Percentiles rank a stretch among this genome's conserved stretches.
Evolutionary conservation across 2,888 invertebrate genomes (phyloP).

Genomic region (Steinernema hermaphroditum): DNA sequence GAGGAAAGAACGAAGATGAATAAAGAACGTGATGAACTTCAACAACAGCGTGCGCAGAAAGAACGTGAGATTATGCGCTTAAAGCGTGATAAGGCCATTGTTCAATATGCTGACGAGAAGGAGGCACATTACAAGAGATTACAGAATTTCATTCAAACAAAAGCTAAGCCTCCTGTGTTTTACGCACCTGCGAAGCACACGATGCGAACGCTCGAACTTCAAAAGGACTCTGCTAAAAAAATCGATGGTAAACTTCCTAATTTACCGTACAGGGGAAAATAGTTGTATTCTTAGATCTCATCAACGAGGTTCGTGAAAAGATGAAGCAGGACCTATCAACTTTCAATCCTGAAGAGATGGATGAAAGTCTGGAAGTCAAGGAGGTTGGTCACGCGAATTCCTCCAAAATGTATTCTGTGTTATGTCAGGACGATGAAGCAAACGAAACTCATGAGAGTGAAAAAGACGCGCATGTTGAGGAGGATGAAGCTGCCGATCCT

Average conservation of each 20-base stretch:
- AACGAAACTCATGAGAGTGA: constrained; percentile 23
- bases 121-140: constrained; percentile 79
- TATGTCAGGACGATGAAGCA: constrained; percentile 27
- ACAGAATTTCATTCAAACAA: constrained; percentile 81
- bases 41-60: constrained; percentile 82
- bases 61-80: constrained; percentile 84
- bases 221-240: constrained; percentile 73
- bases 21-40: constrained; percentile 75
- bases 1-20: constrained; percentile 81
- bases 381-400: neutral
- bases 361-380: neutral
- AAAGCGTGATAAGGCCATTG: constrained; percentile 77
- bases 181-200: constrained; percentile 82
- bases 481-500: neutral
- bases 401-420: too few relatives aligned
- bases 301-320: constrained; percentile 47
- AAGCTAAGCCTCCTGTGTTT: constrained; percentile 82
- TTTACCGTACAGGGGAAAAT: too few relatives aligned
- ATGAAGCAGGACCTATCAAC: constrained; percentile 18
- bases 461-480: neutral
- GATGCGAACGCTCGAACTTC: constrained; percentile 74
- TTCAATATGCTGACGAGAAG: constrained; percentile 75
- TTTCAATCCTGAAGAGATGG: constrained; percentile 20
- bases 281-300: constrained; percentile 50
- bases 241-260: constrained; percentile 61